Base-by-base conservation (phyloP, 2,888 invertebrate species). In the Halictus ligatus region DNA sequence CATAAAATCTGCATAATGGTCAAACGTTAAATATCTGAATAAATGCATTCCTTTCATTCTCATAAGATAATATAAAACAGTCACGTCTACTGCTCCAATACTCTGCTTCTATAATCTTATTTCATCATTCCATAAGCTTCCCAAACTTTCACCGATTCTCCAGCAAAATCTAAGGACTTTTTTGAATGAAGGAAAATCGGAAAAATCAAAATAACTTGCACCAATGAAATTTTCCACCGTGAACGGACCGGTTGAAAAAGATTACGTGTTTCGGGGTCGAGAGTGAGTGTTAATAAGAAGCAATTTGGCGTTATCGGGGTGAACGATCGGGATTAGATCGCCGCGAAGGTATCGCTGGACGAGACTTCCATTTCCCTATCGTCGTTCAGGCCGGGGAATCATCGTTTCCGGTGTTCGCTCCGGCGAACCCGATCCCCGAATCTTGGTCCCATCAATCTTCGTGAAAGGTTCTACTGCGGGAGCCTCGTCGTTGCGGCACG, bases 361-460 rank as follows among this genome's bases (percentile, higher is more conserved):
- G 21, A n/a, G 21, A 69, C 21, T 40, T 69, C 40, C 21, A 40
- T 21, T 69, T 69, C 35, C 69, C 21, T 21, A 10, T 40, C 21
- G 40, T 40, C 69, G 40, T 69, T 69, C 67, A 6, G 64, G 29
- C 35, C 35, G 1, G 40, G 40, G 69, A 69, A 69, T 43, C 69
- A 69, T 40, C 21, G 40, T 69, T 35, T 69, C 69, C 69, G 69
- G 29, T 21, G 35, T 18, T 35, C 21, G 21, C 35, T 13, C 35
- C 67, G 7, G 35, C 35, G 18, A 67, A 35, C n/a, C 69, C 21
- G 40, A 40, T 40, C 21, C 35, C 69, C 69, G 69, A 69, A 69
- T 69, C 69, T 69, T 69, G 40, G 69, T 15, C 12, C 35, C 35
- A 74, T 80, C 81, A 76, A 76, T 75, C 54, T 81, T 76, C 67